phyloP scores from a whole-genome alignment of 30 jellyfish, hydroid and myxozoan genomes.

The Aurelia sp. region DNA sequence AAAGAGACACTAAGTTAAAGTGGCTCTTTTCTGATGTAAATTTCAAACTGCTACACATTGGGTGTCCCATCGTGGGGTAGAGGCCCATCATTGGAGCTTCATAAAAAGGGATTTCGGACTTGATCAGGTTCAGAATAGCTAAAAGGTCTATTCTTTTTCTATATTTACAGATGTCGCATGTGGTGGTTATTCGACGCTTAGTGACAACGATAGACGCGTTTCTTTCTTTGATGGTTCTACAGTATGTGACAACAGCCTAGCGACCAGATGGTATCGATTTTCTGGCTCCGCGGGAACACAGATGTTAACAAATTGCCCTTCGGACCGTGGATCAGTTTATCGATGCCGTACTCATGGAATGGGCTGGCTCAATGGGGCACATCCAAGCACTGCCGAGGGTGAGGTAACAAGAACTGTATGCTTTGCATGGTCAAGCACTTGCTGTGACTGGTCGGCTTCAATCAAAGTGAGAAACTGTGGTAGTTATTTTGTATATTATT shows the following conservation, averaged over 20 bases:
- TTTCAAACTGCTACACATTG: no score
- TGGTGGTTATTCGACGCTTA: no score
- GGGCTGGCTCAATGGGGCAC: slow-evolving; percentile 16
- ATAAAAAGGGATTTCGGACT: no score
- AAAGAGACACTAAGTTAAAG: no score
- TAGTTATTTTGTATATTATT: neutral
- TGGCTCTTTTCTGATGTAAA: no score
- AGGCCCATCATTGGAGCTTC: no score
- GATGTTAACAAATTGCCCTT: neutral
- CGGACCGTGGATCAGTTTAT: neutral
- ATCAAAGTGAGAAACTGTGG: slow-evolving; percentile 1
- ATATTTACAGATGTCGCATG: no score
- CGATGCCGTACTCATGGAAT: slow-evolving; percentile 2
- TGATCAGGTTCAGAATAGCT: no score
- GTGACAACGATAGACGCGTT: no score
- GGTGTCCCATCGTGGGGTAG: no score
- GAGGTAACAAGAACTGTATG: neutral
- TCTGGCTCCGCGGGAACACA: neutral
- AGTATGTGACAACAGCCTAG: neutral
- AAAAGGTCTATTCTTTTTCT: no score
- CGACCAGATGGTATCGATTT: slow-evolving; percentile 2
- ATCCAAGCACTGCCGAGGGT: neutral
- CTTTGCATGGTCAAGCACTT: neutral
- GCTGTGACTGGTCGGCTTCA: neutral
- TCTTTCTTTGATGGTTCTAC: no score